A percentile compares a stretch with the other conserved stretches of the same genome.
Conservation (phyloP, 2,797 vertebrate species). For the Syncerus caffer region DNA sequence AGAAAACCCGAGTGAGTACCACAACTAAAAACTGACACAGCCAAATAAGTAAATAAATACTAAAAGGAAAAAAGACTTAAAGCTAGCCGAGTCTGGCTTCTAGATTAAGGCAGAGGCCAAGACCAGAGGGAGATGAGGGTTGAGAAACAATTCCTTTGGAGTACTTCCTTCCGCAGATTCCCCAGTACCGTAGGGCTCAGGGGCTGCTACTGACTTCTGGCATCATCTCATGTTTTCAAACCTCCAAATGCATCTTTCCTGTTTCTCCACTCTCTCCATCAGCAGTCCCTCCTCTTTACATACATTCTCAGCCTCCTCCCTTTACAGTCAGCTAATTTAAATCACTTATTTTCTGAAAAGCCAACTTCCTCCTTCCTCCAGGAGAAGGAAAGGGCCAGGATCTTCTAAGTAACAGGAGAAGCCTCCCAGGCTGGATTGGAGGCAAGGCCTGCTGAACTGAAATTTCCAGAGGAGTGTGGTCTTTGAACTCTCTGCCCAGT, state of each 20-base stretch:
- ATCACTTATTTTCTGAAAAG: not conserved
- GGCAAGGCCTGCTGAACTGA: not conserved
- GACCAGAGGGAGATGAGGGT: not conserved
- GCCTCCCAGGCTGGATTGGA: not conserved
- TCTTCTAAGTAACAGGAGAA: not conserved
- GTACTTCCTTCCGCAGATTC: not conserved
- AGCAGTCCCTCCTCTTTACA: not conserved
- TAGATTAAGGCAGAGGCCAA: not conserved
- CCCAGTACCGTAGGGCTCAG: not conserved
- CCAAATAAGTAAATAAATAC: not conserved
- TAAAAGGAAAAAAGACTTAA: not conserved
- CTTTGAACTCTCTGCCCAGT: not conserved
- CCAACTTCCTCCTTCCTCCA: not conserved
- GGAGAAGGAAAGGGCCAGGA: not conserved
- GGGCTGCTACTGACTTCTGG: not conserved
- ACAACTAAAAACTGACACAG: not conserved
- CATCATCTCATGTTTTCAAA: not conserved
- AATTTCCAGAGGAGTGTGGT: not conserved
- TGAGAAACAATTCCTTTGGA: not conserved
- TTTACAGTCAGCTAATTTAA: not conserved
- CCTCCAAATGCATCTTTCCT: not conserved
- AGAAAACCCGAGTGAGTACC: not conserved
- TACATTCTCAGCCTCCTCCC: not conserved
- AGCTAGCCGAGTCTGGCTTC: not conserved
- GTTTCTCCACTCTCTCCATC: not conserved